phyloP scores from a whole-genome alignment of 2,113 vertebrate species.

The Acrocephalus arundinaceus region DNA sequence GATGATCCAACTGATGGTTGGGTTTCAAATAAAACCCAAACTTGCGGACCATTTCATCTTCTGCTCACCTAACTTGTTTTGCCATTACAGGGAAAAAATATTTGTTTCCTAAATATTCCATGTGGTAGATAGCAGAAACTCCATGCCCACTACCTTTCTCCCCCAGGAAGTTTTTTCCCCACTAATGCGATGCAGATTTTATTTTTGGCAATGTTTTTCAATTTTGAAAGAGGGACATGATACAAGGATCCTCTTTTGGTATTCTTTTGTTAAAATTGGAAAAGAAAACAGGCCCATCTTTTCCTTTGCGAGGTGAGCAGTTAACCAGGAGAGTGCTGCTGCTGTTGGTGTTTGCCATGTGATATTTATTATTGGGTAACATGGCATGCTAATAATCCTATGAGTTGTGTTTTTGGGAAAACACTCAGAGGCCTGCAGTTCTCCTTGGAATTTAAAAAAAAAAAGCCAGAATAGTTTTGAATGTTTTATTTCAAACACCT shows the following conservation, averaged over 20 bases:
- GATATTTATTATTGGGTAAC: not conserved
- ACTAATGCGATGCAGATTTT: not conserved
- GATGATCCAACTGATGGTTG: not conserved
- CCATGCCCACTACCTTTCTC: not conserved
- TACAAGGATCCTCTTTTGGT: not conserved
- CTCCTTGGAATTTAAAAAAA: not conserved
- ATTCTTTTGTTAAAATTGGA: not conserved
- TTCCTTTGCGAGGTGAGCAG: not conserved
- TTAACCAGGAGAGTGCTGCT: not conserved
- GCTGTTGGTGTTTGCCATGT: not conserved
- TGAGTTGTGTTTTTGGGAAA: not conserved
- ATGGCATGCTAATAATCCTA: not conserved
- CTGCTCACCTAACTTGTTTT: slow-evolving; percentile 16
- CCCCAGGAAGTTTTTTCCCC: not conserved
- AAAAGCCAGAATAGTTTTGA: not conserved
- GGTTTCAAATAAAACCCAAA: slow-evolving; percentile 31
- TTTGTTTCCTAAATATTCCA: slow-evolving; percentile 17
- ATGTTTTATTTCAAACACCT: not conserved
- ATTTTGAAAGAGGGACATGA: not conserved
- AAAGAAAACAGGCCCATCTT: not conserved
- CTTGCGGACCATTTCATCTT: not conserved
- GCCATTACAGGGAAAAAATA: not conserved
- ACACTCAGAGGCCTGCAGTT: not conserved
- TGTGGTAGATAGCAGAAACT: not conserved
- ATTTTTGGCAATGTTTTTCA: not conserved